Base-by-base conservation (phyloP, 2,888 invertebrate species). In the Andrena bucephala region DNA sequence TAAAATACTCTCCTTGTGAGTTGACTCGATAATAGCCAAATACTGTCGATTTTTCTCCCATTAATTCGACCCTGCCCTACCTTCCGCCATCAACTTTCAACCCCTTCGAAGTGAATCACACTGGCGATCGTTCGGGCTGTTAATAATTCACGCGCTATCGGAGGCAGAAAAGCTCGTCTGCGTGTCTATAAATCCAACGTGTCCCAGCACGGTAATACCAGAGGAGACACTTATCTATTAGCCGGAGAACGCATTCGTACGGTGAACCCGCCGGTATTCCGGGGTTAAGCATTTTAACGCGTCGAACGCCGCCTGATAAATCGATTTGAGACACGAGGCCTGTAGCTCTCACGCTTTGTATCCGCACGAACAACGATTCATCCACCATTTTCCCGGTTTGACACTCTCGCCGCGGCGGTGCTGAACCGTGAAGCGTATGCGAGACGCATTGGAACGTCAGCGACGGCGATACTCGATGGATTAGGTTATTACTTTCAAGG, bases 241-340 rank as follows among this genome's bases (percentile, higher is more conserved):
- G 31, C 69, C n/a, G 24, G 57, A 72, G 77, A 54, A 36, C 62
- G 29, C 33, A 36, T 68, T 50, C 57, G 68, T 68, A 59, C 59
- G 69, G 20, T 29, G 81, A 81, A 73, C 66, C 54, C 65, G 42
- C 1, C 66, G 68, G 79, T 70, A 81, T 79, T 80, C 60, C 70
- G 63, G 63, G 79, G 79, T 82, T 79, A 79, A 80, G 63, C 48
- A 80, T 74, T 73, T 85, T 74, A 85, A 72, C 73, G 68, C 62
- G 54, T 67, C 66, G 29, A 66, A 69, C 36, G 69, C 57, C 31
- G 5, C 36, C 59, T 77, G 81, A 81, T 76, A 81, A 77, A 73
- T 79, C 31, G 71, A 74, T 83, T 52, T 69, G 33, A 73, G 67
- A 69, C 82, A 70, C 74, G 77, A 76, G 76, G 74, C 74, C 54